Percentiles rank a stretch among this genome's conserved stretches.
phyloP scores from a whole-genome alignment of 2,113 vertebrate genomes.

The Actinemys pallida region DNA sequence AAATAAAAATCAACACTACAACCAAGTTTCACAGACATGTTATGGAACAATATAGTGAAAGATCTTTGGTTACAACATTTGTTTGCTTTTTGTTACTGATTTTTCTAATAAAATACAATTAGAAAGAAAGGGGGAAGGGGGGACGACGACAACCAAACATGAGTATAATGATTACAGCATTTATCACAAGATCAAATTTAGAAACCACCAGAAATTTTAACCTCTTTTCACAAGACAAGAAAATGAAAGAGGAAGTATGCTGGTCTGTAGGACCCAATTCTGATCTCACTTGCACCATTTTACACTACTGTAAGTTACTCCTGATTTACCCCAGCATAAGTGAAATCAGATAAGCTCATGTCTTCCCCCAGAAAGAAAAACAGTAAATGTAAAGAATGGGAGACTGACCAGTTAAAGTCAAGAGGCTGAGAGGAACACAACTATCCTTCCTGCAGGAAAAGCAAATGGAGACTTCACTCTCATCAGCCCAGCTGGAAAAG shows the following conservation, averaged over 20 bases:
- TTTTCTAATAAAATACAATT: not conserved
- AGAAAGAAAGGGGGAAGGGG: not conserved
- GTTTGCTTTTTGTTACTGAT: not conserved
- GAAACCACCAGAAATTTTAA: not conserved
- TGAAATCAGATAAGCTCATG: not conserved
- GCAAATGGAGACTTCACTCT: not conserved
- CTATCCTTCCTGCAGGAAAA: not conserved
- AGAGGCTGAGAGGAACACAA: not conserved
- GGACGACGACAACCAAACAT: not conserved
- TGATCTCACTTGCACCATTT: not conserved
- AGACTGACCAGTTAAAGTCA: not conserved
- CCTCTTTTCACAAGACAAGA: not conserved
- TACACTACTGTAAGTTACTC: not conserved
- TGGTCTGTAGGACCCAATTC: not conserved
- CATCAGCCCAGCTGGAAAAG: too few relatives aligned
- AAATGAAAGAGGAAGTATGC: not conserved
- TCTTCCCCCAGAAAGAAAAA: not conserved
- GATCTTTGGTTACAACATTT: fast-evolving
- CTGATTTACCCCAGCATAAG: not conserved
- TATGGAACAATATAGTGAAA: not conserved
- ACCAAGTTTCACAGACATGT: not conserved
- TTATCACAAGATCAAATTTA: not conserved
- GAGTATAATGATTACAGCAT: not conserved
- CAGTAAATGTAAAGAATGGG: not conserved
- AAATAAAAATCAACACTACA: not conserved